phyloP scores from a whole-genome alignment of 2,888 invertebrate genomes.

The Pyrocoelia pectoralis region DNA sequence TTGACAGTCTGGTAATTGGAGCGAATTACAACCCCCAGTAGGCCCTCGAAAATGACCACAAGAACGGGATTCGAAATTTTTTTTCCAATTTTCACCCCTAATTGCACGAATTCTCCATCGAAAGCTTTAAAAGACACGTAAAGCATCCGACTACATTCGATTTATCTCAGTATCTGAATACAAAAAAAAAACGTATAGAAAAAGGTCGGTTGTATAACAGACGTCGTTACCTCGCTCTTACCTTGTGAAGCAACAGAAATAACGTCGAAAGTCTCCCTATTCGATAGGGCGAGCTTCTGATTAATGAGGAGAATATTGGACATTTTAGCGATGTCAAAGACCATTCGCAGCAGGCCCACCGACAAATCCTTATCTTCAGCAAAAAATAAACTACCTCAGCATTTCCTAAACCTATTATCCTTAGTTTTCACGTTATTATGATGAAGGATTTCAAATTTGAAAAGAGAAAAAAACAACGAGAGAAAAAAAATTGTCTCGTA shows the following conservation, averaged over 20 bases:
- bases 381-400: conserved; percentile 36
- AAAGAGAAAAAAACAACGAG: too few relatives aligned
- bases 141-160: background rate
- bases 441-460: background rate
- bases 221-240: background rate
- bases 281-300: conserved; percentile 33
- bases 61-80: background rate
- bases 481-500: too few relatives aligned
- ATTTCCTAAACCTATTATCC: conserved; percentile 29
- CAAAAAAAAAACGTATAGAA: background rate
- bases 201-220: conserved; percentile 1
- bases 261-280: conserved; percentile 24
- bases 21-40: conserved; percentile 43
- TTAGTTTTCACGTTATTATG: conserved; percentile 17
- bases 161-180: background rate
- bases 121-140: background rate
- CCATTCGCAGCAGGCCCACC: conserved; percentile 31
- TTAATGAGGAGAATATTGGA: conserved; percentile 37
- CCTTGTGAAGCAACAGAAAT: conserved; percentile 11
- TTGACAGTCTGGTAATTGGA: conserved; percentile 51
- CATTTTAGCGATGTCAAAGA: conserved; percentile 35
- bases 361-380: conserved; percentile 35
- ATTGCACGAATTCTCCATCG: background rate
- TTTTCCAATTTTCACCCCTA: conserved; percentile 2
- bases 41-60: conserved; percentile 7